Conservation (phyloP, 2,888 invertebrate genomes). For the Rhamnusium bicolor region DNA sequence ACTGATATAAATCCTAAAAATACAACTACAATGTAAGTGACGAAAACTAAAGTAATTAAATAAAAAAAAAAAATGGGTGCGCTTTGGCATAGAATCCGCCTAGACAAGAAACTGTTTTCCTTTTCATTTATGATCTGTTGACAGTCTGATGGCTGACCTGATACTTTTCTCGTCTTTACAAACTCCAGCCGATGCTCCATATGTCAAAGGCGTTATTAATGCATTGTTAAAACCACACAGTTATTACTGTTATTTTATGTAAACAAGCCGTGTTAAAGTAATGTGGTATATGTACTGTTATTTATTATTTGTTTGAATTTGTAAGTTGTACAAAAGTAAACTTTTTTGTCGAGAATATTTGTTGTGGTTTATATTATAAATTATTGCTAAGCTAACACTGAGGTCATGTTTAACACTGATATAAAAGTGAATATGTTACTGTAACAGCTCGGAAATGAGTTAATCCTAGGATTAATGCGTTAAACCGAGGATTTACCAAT, state of each 20-base stretch:
- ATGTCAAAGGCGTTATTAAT: background rate
- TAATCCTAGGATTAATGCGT: no score
- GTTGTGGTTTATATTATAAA: no score
- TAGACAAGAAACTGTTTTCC: background rate
- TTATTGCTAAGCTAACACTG: no score
- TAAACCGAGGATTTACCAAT: no score
- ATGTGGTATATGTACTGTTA: no score
- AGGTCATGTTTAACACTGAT: no score
- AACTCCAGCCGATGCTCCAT: background rate
- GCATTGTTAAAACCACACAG: background rate
- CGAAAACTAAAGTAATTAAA: background rate
- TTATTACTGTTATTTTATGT: background rate
- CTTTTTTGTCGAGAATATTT: no score
- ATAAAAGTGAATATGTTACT: no score
- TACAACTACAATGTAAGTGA: background rate
- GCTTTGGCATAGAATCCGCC: background rate
- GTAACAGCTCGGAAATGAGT: no score
- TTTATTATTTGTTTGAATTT: no score
- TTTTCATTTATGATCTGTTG: background rate
- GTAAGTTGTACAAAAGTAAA: no score
- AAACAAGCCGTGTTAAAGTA: background rate
- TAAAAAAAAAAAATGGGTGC: constrained; percentile 3
- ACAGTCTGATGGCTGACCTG: constrained; percentile 6
- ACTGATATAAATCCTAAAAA: background rate
- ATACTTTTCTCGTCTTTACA: background rate